Conservation (phyloP, 2,797 vertebrate genomes). For the Melanotaenia trifasciata region DNA sequence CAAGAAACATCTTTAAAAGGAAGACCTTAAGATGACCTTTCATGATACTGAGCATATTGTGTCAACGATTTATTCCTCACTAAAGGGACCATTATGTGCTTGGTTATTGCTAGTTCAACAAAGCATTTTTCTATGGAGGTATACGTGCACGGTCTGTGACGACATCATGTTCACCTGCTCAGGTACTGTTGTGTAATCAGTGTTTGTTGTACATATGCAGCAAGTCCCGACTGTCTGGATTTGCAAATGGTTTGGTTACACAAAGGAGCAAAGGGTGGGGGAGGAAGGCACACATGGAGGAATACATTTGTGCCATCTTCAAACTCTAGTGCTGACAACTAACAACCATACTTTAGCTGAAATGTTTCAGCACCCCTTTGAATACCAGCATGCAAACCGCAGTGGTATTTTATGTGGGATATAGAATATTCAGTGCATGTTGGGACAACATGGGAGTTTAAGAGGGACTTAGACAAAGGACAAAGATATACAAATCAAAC, state of each 20-base stretch:
- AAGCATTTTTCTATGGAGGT: background rate
- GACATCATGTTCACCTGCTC: conserved; percentile 31
- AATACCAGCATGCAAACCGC: too few relatives aligned
- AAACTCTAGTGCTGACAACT: background rate
- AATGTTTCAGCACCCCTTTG: background rate
- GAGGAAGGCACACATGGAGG: background rate
- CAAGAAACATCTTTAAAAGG: conserved; percentile 30
- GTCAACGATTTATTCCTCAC: conserved; percentile 48
- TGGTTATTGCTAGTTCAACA: conserved; percentile 13
- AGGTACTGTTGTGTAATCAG: conserved; percentile 27
- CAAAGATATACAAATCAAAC: background rate
- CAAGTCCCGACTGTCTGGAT: conserved; percentile 50
- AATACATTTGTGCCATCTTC: background rate
- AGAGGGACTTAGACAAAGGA: too few relatives aligned
- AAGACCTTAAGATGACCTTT: conserved; percentile 35
- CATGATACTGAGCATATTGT: conserved; percentile 34
- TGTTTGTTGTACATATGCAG: conserved; percentile 19
- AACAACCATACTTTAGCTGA: background rate
- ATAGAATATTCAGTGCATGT: background rate
- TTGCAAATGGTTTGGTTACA: background rate
- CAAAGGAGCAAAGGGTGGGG: background rate
- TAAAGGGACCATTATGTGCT: background rate
- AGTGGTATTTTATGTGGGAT: background rate
- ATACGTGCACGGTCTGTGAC: background rate
- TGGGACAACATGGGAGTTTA: background rate